These are phyloP conservation scores for Odontomyia ornata DNA, from an alignment of 2,888 invertebrate genomes.

Conservation along the genomic window DNA sequence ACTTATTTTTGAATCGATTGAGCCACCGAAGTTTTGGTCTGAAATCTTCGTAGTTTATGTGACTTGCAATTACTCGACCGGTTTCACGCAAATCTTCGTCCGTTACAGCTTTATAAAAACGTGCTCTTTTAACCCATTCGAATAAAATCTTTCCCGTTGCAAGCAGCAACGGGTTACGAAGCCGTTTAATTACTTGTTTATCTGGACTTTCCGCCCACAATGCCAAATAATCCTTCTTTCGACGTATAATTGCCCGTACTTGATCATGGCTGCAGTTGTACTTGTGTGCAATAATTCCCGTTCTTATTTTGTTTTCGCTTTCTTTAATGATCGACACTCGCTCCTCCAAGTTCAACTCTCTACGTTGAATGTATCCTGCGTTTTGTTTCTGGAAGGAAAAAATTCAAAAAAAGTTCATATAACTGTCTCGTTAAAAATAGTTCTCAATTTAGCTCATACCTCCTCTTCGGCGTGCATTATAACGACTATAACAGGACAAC, in stretches of 20 bases:
- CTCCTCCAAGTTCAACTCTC: constrained; percentile 5
- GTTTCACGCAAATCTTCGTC: constrained; percentile 18
- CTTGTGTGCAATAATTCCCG: background rate
- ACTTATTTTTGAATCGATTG: constrained; percentile 35
- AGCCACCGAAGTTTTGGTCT: constrained; percentile 37
- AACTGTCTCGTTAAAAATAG: too few species aligned
- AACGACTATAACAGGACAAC: too few species aligned
- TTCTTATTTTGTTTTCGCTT: background rate
- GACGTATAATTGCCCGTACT: constrained; percentile 32
- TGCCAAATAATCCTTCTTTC: constrained; percentile 29
- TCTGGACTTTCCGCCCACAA: constrained; percentile 31
- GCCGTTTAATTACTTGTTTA: background rate
- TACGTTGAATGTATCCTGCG: background rate
- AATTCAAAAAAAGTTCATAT: too few species aligned
- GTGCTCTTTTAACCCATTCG: constrained; percentile 40
- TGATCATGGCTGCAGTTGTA: background rate
- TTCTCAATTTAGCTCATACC: too few species aligned
- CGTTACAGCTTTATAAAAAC: background rate
- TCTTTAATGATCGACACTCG: background rate
- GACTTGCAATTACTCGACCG: background rate
- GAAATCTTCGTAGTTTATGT: constrained; percentile 34
- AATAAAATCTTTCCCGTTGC: constrained; percentile 20
- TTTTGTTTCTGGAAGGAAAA: background rate
- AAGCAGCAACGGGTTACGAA: constrained; percentile 5
- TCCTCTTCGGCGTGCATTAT: too few species aligned